Percentiles rank a stretch among this genome's conserved stretches.
Evolutionary conservation across 2,797 vertebrate genomes (phyloP).

Genomic region (Chromobotia macracanthus): DNA sequence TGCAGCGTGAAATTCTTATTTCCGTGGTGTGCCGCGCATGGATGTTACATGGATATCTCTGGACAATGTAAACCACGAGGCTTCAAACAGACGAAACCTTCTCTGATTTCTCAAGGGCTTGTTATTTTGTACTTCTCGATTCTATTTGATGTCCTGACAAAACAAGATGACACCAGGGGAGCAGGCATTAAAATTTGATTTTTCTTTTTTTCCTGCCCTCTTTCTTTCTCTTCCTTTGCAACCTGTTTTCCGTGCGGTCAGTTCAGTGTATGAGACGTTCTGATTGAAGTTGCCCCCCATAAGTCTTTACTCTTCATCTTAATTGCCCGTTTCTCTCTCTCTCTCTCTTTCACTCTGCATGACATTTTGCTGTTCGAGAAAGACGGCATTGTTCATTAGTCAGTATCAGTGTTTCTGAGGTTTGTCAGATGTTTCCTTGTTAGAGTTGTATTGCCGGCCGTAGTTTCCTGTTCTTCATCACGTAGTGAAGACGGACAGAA

Average conservation of each 20-base stretch:
- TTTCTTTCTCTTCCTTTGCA: conserved; percentile 63
- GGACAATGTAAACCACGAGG: conserved; percentile 85
- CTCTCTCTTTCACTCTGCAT: conserved; percentile 67
- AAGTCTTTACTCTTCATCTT: conserved; percentile 71
- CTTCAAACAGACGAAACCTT: conserved; percentile 85
- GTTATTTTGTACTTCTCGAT: conserved; percentile 91
- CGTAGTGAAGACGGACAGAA: conserved; percentile 1
- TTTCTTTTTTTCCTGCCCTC: conserved; percentile 36
- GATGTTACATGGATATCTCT: conserved; percentile 54
- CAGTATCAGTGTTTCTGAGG: conserved; percentile 78
- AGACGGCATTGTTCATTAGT: conserved; percentile 81
- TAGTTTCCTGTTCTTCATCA: conserved; percentile 16
- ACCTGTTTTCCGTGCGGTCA: conserved; percentile 77
- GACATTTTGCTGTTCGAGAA: conserved; percentile 80
- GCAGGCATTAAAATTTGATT: conserved; percentile 91
- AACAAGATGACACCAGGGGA: conserved; percentile 90
- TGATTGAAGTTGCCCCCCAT: conserved; percentile 74
- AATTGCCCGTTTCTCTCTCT: conserved; percentile 78
- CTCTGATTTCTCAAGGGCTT: conserved; percentile 90
- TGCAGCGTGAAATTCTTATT: conserved; percentile 70
- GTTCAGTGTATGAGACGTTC: conserved; percentile 76
- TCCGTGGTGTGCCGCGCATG: conserved; percentile 67
- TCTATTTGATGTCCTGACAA: conserved; percentile 97
- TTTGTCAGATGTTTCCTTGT: conserved; percentile 71
- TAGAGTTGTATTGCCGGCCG: conserved; percentile 31